These are phyloP conservation scores for Delphinus delphis DNA, from an alignment of 2,113 vertebrate genomes.

Conservation along the genomic window DNA sequence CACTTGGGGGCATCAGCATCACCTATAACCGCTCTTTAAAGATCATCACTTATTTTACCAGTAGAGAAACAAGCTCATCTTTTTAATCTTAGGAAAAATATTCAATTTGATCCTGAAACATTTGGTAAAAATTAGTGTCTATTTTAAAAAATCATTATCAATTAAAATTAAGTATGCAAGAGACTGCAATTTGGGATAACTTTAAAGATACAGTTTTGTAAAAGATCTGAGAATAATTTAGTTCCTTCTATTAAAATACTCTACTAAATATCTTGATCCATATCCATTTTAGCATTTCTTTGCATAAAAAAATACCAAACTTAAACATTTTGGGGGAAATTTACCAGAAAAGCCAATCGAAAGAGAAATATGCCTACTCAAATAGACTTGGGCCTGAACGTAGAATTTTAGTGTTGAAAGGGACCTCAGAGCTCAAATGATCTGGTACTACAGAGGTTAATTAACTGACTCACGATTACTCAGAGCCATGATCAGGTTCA, in stretches of 20 bases:
- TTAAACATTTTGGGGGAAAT: not conserved
- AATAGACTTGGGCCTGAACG: not conserved
- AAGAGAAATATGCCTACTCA: not conserved
- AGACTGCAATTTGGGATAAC: conserved; percentile 15
- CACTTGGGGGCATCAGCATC: not conserved
- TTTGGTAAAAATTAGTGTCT: conserved; percentile 39
- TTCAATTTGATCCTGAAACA: conserved; percentile 7
- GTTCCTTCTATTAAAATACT: not conserved
- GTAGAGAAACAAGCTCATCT: not conserved
- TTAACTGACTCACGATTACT: conserved; percentile 31
- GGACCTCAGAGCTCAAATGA: not conserved
- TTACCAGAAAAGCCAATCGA: not conserved
- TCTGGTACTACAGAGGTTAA: conserved; percentile 51
- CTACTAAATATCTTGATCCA: not conserved
- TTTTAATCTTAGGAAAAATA: conserved; percentile 43
- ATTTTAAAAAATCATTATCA: conserved; percentile 18
- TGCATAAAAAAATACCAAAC: not conserved
- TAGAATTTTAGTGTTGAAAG: conserved; percentile 44
- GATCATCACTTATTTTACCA: not conserved
- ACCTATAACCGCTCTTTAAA: not conserved
- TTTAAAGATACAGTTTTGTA: conserved; percentile 34
- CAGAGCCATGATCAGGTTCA: conserved; percentile 53
- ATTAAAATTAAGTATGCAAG: conserved; percentile 36
- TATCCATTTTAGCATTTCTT: conserved; percentile 31
- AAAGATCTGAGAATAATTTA: conserved; percentile 47